phyloP scores from a whole-genome alignment of 2,888 invertebrate species.

The Aphodius granarius region DNA sequence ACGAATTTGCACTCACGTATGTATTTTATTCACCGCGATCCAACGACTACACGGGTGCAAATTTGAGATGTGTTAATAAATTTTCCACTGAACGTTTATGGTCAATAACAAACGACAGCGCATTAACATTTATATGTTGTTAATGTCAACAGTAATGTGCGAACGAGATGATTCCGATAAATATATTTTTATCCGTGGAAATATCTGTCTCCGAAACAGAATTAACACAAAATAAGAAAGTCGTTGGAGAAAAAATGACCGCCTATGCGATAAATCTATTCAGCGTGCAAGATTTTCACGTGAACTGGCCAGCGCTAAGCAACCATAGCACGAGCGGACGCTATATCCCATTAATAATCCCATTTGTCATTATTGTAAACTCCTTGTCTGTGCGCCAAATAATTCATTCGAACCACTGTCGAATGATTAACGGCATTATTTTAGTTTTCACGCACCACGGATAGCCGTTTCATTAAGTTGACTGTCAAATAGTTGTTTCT shows the following conservation, averaged over 20 bases:
- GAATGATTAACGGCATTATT: neutral
- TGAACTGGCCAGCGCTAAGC: neutral
- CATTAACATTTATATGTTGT: neutral
- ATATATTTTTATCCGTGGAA: neutral
- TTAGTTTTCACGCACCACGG: neutral
- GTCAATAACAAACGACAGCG: neutral
- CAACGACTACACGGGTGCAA: no score
- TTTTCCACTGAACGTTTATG: neutral
- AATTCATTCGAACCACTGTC: neutral
- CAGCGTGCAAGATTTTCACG: neutral
- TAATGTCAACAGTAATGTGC: neutral
- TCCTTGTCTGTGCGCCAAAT: neutral
- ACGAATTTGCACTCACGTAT: neutral
- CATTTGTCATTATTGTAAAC: neutral
- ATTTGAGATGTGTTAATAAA: neutral
- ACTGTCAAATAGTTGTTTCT: neutral
- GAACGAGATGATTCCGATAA: neutral
- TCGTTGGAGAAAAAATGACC: neutral
- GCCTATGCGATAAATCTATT: no score
- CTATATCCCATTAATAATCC: neutral
- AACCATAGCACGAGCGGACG: neutral
- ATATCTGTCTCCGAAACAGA: neutral
- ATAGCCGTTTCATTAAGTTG: neutral
- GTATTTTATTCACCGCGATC: neutral
- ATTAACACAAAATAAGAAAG: neutral